Evolutionary conservation across 2,888 invertebrate genomes (phyloP).

Genomic region (Aquatica leii): DNA sequence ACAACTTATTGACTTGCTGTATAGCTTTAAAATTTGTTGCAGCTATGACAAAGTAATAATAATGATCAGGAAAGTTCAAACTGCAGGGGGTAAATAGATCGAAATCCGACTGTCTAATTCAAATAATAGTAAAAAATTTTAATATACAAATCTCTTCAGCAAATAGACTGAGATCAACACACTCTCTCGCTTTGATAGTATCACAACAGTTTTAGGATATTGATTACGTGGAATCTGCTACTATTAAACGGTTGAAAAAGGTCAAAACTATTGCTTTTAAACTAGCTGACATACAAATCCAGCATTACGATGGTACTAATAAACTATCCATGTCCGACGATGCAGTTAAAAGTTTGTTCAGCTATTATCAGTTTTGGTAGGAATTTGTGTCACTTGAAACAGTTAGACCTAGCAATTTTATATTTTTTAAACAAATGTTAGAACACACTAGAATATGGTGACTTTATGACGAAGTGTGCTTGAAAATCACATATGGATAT

Average conservation of each 20-base stretch:
- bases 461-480: conserved; percentile 6
- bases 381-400: conserved; percentile 2
- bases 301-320: no score
- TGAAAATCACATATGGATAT: conserved; percentile 9
- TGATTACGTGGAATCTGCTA: conserved; percentile 3
- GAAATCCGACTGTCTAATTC: conserved; percentile 1
- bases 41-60: conserved; percentile 8
- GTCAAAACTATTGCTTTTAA: no score
- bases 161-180: conserved; percentile 7
- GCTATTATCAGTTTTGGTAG: neutral
- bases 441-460: neutral
- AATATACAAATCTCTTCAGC: conserved; percentile 4
- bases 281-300: neutral
- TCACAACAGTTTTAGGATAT: conserved; percentile 7
- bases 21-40: conserved; percentile 7
- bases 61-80: conserved; percentile 6
- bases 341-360: conserved; percentile 8
- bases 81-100: neutral
- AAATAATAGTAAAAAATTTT: conserved; percentile 4
- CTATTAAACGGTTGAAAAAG: conserved; percentile 1
- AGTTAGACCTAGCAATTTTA: neutral
- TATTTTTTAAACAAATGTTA: conserved; percentile 1
- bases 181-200: no score
- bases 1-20: conserved; percentile 9
- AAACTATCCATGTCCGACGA: neutral